These are phyloP conservation scores for Archaeoteleia sp. DNA, from an alignment of 2,888 invertebrate species.

Conservation along the genomic window DNA sequence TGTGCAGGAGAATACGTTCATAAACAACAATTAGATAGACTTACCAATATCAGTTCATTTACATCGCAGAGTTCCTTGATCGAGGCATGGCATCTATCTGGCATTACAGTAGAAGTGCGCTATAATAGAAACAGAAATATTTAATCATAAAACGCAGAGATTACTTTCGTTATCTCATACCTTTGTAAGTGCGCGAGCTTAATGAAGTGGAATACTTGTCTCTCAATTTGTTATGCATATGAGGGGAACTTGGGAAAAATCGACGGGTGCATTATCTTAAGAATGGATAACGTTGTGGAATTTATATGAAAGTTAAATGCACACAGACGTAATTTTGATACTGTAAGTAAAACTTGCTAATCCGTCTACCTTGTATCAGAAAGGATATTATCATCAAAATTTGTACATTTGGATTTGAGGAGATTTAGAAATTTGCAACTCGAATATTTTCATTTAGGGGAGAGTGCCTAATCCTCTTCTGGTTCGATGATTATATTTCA, in stretches of 20 bases:
- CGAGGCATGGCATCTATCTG: conserved; percentile 9
- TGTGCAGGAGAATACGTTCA: conserved; percentile 1
- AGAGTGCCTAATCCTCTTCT: too few species aligned
- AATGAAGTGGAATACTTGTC: conserved; percentile 50
- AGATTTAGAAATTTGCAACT: too few species aligned
- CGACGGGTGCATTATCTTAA: conserved; percentile 24
- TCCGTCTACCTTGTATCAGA: too few species aligned
- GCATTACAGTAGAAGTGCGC: conserved; percentile 50
- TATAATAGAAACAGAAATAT: conserved; percentile 16
- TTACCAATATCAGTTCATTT: conserved; percentile 36
- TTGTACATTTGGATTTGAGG: too few species aligned
- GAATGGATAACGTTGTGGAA: conserved; percentile 46
- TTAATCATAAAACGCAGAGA: conserved; percentile 27
- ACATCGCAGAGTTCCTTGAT: not conserved
- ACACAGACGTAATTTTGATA: conserved; percentile 18
- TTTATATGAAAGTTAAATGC: conserved; percentile 26
- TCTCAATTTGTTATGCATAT: conserved; percentile 48
- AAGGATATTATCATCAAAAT: too few species aligned
- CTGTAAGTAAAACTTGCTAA: too few species aligned
- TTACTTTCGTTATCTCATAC: conserved; percentile 32
- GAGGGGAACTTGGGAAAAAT: conserved; percentile 25
- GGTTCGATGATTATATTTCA: too few species aligned
- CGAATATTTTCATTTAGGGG: too few species aligned
- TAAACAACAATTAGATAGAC: conserved; percentile 18
- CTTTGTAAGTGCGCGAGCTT: conserved; percentile 32